Evolutionary conservation across 2,797 vertebrate species (phyloP).

Genomic region (Pagetopsis macropterus): DNA sequence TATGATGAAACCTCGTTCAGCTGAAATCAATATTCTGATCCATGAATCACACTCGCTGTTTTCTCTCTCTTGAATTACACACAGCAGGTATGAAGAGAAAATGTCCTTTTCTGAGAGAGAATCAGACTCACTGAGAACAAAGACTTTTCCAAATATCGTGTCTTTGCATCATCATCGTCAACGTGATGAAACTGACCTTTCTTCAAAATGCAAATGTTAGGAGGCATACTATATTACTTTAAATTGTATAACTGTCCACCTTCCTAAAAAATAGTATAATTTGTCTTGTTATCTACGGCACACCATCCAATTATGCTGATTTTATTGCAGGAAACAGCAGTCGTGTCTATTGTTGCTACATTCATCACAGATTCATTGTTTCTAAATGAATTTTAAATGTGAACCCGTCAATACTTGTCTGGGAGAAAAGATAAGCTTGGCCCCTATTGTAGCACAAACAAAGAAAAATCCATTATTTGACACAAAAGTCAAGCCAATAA

Average conservation of each 20-base stretch:
- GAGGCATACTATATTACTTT: constrained; percentile 20
- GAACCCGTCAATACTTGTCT: constrained; percentile 47
- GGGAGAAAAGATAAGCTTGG: constrained; percentile 50
- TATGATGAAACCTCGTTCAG: constrained; percentile 58
- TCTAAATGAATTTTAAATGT: constrained; percentile 67
- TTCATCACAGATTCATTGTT: constrained; percentile 39
- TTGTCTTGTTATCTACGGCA: constrained; percentile 19
- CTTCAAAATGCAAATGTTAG: constrained; percentile 17
- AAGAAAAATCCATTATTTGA: constrained; percentile 31
- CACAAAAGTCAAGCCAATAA: constrained; percentile 44
- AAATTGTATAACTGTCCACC: constrained; percentile 21
- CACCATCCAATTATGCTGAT: constrained; percentile 56
- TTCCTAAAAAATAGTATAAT: constrained; percentile 28
- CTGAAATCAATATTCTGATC: constrained; percentile 77
- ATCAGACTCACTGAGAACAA: constrained; percentile 33
- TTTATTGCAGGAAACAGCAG: constrained; percentile 42
- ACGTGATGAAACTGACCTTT: constrained; percentile 48
- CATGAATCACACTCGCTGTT: constrained; percentile 61
- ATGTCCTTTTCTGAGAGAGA: constrained; percentile 37
- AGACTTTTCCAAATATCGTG: constrained; percentile 11
- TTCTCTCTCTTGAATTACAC: constrained; percentile 48
- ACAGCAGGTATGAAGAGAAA: constrained; percentile 46
- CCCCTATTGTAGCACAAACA: constrained; percentile 33
- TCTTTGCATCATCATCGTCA: constrained; percentile 46
- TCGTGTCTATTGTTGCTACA: constrained; percentile 28